Evolutionary conservation across 2,888 invertebrate genomes (phyloP), one percentile per base, ranked within the genome.

Genomic region (Drosophila recens): DNA sequence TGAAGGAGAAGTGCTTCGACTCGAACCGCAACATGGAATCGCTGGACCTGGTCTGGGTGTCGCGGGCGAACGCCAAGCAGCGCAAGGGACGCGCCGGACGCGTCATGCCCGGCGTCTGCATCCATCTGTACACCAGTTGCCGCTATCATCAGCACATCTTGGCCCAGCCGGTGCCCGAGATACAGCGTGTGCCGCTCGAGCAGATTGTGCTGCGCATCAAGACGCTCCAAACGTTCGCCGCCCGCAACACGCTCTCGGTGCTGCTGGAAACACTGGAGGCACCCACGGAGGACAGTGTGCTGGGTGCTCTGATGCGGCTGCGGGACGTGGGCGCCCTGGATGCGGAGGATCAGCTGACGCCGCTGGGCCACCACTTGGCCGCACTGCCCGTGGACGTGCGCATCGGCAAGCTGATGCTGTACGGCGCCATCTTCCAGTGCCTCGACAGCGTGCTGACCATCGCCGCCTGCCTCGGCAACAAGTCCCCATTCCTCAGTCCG

Each of bases 371-470:
- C 75, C 97, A 98, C 92, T 93, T 98, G 57, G 96, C 98, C 0
- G 96, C 97, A 0, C 92, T 99, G 64, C 98, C 98, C 0, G 96
- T 99, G 0, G 98, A 98, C 90, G 97, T 97, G 3, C 94, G 97
- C 80, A 96, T 98, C 81, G 98, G 98, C n/a, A 98, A 98, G 90
- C 94, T 98, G 75, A 96, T 99, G 94, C 92, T 99, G 8, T 97
- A 97, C 86, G 97, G 98, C 0, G 96, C 98, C 11, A 97, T 98
- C 71, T 97, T 99, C 91, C 93, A 93, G 96, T 98, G 98, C 91
- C 94, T 98, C 36, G 97, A 98, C 93, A 97, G 98, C 0, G 96
- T 98, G 0, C 93, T 98, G 2, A 98, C 98, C 3, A 97, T 99
- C 90, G 98, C 97, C 0, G 97, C 97, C 1, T 96, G 95, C 91